Evolutionary conservation across 2,113 vertebrate species (phyloP).

Genomic region (Panthera leo): DNA sequence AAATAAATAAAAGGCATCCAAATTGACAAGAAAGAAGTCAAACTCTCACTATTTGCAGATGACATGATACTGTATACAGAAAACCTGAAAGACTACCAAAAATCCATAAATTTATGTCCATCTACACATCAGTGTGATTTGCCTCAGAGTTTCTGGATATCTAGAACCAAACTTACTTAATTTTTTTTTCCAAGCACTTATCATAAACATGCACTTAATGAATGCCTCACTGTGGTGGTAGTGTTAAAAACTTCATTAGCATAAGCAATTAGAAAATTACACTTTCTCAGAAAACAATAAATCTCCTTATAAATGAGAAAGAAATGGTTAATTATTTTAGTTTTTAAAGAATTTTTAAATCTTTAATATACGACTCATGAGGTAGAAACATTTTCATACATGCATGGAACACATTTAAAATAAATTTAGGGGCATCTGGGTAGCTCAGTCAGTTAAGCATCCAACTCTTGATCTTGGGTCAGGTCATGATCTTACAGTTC

Average conservation of each 20-base stretch:
- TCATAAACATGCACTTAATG: neutral
- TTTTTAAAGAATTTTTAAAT: conserved; percentile 29
- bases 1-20: neutral
- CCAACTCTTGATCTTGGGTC: too few species aligned
- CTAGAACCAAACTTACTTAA: neutral
- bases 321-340: neutral
- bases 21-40: neutral
- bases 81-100: neutral
- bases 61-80: neutral
- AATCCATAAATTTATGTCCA: neutral
- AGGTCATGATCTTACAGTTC: too few species aligned
- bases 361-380: neutral
- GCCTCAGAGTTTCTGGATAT: neutral
- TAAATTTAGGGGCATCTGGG: neutral
- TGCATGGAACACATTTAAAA: neutral
- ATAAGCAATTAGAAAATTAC: neutral
- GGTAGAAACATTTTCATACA: neutral
- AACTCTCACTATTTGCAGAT: neutral
- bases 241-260: neutral
- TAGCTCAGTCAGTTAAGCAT: too few species aligned
- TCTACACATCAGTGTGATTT: neutral
- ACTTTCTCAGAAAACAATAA: neutral
- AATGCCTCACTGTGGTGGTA: neutral
- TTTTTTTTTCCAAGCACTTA: neutral
- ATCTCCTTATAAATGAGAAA: neutral